Evolutionary conservation across 2,888 invertebrate genomes (phyloP), one percentile per base, ranked within the genome.

Genomic region (Zaprionus lineosus): DNA sequence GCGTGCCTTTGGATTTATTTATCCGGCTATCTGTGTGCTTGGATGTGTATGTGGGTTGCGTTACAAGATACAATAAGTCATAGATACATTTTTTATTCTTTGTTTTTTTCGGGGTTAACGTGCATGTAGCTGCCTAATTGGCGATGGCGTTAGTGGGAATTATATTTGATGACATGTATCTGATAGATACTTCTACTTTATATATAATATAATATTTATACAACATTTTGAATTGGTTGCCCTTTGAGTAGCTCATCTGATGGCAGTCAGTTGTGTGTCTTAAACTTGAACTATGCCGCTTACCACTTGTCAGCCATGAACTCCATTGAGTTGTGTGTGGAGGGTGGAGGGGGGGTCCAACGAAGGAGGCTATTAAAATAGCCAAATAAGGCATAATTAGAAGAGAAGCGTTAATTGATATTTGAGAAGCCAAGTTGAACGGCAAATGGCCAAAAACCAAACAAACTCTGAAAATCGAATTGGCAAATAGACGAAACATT

Each of bases 311-410:
- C 48, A 26, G 31, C 68, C 48, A 11, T 53, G 60, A 67, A 48
- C 40, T 41, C 50, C 21, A 59, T 29, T 29, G 11, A 24, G 60
- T 11, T 36, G 7, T n/a, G n/a, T n/a, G n/a, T n/a, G n/a, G n/a
- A n/a, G n/a, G n/a, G n/a, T n/a, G n/a, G n/a, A n/a, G n/a, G n/a
- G n/a, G n/a, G 34, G 14, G 28, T 58, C 31, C 40, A 41, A 31
- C 40, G 53, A 33, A 33, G 28, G n/a, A 19, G 26, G 26, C 40
- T 63, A 71, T 74, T 74, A 60, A 56, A 51, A 60, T 43, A 16
- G 9, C 46, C 64, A 64, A 74, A 78, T 60, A 58, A 50, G 58
- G 52, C 56, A 61, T 75, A 63, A 75, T 75, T 79, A 65, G 72
- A 72, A 57, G 41, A 53, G 55, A 33, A 34, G 58, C 52, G 58